Evolutionary conservation across 2,888 invertebrate species (phyloP), one percentile per base, ranked within the genome.

Genomic region (Chrysolina americana): DNA sequence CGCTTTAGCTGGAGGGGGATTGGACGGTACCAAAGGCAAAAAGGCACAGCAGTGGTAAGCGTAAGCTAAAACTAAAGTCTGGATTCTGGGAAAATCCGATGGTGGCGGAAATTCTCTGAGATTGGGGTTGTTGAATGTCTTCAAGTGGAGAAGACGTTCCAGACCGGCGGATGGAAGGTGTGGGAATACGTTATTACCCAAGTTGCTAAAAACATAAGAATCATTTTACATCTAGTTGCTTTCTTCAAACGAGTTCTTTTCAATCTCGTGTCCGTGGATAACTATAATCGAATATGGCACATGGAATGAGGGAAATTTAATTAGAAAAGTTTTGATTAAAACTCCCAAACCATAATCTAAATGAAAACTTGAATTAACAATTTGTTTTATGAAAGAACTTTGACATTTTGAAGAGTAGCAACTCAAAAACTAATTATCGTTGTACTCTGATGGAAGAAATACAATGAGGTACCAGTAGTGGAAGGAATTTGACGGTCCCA

Each of bases 31-130:
- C 81, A 93, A 88, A 63, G 94, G 93, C 84, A 95, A 87, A 89
- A 96, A 97, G 78, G 96, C 94, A 89, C 98, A 98, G 89, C 98
- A 98, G 87, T 98, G 98, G 89, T 98, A 98, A 80, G 98, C 98
- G 88, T 98, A 98, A 0, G 97, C 95, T 50, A 98, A 89, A 53
- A 95, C 93, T 84, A 98, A 90, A 13, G 94, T 94, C 89, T 95
- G 93, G 78, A 98, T 95, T 47, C 94, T 90, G 0, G 97, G 98
- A 88, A 98, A 96, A 70, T 93, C 91, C 78, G 95, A 94, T 0
- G 97, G 95, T 0, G 94, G 91, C 41, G 97, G 98, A 88, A 98
- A 98, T 83, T 95, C 95, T 56, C 93, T 90, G 78, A 98, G 90
- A 80, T 94, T 91, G 0, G 95, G 95, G 89, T 98, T 98, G 89